Percentiles rank a stretch among this genome's conserved stretches.
phyloP scores from a whole-genome alignment of 1,140 invertebrate genomes.

The Cydia splendana region DNA sequence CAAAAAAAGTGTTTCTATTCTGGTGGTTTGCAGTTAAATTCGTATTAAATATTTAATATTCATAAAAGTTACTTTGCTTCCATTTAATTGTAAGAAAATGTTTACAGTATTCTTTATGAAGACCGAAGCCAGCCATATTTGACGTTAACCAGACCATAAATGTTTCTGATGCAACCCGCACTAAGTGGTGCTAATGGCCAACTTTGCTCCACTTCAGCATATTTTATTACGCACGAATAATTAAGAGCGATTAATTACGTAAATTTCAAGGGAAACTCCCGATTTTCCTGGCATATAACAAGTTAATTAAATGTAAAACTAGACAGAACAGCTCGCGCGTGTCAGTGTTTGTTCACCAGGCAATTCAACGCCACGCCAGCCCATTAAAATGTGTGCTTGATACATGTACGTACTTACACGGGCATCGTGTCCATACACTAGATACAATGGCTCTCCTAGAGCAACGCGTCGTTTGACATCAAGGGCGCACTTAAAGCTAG shows the following conservation, averaged over 20 bases:
- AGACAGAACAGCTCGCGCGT: conserved; percentile 12
- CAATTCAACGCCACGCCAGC: conserved; percentile 4
- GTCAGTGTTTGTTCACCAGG: conserved; percentile 22
- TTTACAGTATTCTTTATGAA: no score
- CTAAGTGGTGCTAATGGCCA: not conserved
- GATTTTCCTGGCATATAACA: conserved; percentile 22
- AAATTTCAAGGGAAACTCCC: conserved; percentile 11
- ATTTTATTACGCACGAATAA: not conserved
- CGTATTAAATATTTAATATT: no score
- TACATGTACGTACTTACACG: not conserved
- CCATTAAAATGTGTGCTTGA: conserved; percentile 24
- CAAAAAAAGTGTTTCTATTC: no score
- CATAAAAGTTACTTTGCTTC: no score
- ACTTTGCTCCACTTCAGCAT: not conserved
- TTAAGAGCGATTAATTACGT: not conserved
- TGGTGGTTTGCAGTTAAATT: no score
- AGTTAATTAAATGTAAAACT: conserved; percentile 33
- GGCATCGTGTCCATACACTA: conserved; percentile 4
- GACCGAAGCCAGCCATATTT: not conserved
- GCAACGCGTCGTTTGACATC: conserved; percentile 24
- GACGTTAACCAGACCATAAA: not conserved
- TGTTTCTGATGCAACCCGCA: not conserved
- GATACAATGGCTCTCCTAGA: conserved; percentile 24
- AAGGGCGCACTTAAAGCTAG: conserved; percentile 28
- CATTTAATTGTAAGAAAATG: no score